phyloP scores from a whole-genome alignment of 2,797 vertebrate species.

The Girardinus metallicus region DNA sequence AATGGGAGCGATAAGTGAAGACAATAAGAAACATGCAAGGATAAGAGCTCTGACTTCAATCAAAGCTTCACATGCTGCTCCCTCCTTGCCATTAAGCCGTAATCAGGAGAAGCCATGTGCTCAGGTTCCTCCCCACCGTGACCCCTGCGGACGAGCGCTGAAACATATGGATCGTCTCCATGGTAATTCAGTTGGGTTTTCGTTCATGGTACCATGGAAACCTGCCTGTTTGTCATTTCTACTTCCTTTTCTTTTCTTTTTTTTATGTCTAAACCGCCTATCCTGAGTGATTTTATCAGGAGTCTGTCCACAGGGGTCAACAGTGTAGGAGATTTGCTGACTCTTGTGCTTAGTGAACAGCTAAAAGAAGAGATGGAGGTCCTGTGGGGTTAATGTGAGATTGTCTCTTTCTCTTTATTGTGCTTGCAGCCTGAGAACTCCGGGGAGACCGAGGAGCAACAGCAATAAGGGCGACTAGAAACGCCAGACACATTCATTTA shows the following conservation, averaged over 20 bases:
- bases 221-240: slow-evolving; percentile 17
- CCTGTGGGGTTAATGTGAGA: slow-evolving; percentile 37
- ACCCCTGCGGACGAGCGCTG: slow-evolving; percentile 36
- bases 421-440: slow-evolving; percentile 28
- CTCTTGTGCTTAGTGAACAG: slow-evolving; percentile 27
- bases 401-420: slow-evolving; percentile 10
- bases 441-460: slow-evolving; percentile 17
- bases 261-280: neutral
- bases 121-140: slow-evolving; percentile 45
- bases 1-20: slow-evolving; percentile 7
- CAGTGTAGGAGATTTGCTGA: slow-evolving; percentile 27
- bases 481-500: slow-evolving; percentile 50
- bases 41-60: slow-evolving; percentile 8
- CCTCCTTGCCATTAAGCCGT: slow-evolving; percentile 21
- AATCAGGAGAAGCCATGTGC: slow-evolving; percentile 32
- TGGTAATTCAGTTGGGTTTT: slow-evolving; percentile 50
- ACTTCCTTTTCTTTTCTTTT: neutral
- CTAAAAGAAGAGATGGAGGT: neutral
- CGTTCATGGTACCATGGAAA: slow-evolving; percentile 30
- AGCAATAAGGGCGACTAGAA: slow-evolving; percentile 37
- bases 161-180: slow-evolving; percentile 45
- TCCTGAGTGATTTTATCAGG: slow-evolving; percentile 21
- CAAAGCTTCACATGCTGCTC: slow-evolving; percentile 4
- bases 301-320: neutral
- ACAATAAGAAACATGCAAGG: slow-evolving; percentile 14